Percentiles rank a stretch among this genome's conserved stretches.
These are phyloP conservation scores for Molanna angustata DNA, from an alignment of 2,888 invertebrate genomes.

Conservation along the genomic window DNA sequence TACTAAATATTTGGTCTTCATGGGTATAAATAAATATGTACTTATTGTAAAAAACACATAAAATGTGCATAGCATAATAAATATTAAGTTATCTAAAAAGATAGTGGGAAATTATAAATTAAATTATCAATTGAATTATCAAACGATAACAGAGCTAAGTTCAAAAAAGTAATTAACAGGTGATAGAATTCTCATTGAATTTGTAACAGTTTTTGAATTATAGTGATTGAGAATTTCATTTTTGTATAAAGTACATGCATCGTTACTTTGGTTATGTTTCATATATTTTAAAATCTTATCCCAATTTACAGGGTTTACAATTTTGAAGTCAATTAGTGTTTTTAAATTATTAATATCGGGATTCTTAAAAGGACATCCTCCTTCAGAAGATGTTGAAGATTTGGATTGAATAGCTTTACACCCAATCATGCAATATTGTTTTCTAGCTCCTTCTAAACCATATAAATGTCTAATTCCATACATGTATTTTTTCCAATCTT, in stretches of 20 bases:
- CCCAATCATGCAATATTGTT: conserved; percentile 57
- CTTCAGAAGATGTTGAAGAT: conserved; percentile 54
- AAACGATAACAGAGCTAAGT: too few relatives aligned
- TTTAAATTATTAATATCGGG: conserved; percentile 51
- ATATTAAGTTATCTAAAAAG: too few relatives aligned
- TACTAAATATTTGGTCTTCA: too few relatives aligned
- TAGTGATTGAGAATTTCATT: conserved; percentile 13
- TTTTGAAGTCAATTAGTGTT: conserved; percentile 38
- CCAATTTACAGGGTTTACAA: conserved; percentile 13
- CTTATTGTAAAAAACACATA: too few relatives aligned
- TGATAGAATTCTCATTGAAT: background rate
- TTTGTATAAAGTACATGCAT: conserved; percentile 28
- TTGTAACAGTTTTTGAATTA: background rate
- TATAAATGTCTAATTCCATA: conserved; percentile 72
- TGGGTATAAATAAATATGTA: too few relatives aligned
- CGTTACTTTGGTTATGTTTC: conserved; percentile 34
- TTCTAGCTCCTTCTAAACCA: conserved; percentile 66
- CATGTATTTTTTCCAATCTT: conserved; percentile 58
- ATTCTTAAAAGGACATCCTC: conserved; percentile 63
- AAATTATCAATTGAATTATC: too few relatives aligned
- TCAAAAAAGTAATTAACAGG: conserved; percentile 39
- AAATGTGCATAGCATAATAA: too few relatives aligned
- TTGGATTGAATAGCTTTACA: conserved; percentile 61
- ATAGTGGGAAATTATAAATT: too few relatives aligned
- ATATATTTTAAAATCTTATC: conserved; percentile 31